Percentiles rank a stretch among this genome's conserved stretches.
Conservation (phyloP, 2,113 vertebrate species). For the Leuciscus idus region DNA sequence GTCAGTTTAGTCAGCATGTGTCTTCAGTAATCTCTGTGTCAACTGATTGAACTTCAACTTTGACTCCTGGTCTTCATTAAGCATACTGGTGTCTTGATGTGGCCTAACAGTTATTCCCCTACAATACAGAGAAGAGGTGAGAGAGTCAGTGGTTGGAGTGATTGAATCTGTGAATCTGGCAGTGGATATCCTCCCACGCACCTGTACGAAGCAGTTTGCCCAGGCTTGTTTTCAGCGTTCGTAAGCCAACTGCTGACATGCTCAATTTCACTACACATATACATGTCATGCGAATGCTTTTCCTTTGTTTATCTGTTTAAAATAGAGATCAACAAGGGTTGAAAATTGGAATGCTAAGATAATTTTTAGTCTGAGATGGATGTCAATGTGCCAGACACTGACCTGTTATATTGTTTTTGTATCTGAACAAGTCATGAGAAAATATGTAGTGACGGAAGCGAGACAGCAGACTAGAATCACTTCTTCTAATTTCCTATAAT, state of each 20-base stretch:
- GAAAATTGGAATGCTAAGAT: neutral
- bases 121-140: conserved; percentile 17
- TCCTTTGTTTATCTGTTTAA: neutral
- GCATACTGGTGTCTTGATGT: too few species aligned
- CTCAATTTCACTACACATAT: conserved; percentile 18
- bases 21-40: too few species aligned
- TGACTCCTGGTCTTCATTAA: too few species aligned
- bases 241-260: conserved; percentile 19
- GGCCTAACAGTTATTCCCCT: too few species aligned
- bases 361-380: neutral
- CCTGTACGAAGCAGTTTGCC: conserved; percentile 33
- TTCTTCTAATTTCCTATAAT: conserved; percentile 5
- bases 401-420: neutral
- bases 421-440: neutral
- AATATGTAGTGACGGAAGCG: neutral
- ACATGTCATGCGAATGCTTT: neutral
- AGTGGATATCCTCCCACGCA: conserved; percentile 50
- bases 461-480: neutral
- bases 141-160: conserved; percentile 18
- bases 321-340: neutral
- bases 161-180: conserved; percentile 31
- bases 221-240: conserved; percentile 32
- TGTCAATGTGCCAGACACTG: neutral
- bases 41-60: too few species aligned
- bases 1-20: too few species aligned